Evolutionary conservation across 1,140 invertebrate genomes (phyloP).

Genomic region (Drosophila sp.): DNA sequence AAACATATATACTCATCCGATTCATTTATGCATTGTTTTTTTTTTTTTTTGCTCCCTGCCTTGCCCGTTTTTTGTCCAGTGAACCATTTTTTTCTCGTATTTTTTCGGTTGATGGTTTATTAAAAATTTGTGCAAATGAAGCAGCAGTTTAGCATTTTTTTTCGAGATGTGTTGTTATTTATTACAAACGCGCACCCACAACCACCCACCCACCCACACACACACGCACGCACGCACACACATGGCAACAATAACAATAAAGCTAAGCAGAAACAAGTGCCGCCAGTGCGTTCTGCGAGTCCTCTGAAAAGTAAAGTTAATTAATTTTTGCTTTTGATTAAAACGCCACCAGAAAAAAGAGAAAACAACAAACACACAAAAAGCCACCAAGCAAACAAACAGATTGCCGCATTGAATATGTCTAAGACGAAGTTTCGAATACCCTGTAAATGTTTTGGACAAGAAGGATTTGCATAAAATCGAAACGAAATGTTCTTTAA

Average conservation of each 20-base stretch:
- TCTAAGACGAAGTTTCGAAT: not conserved
- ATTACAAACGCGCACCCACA: conserved; percentile 33
- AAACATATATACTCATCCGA: not conserved
- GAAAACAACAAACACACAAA: conserved; percentile 6
- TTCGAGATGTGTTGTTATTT: conserved; percentile 29
- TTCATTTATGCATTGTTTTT: conserved; percentile 19
- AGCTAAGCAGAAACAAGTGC: conserved; percentile 22
- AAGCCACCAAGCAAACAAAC: conserved; percentile 13
- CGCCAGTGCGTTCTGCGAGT: conserved; percentile 5
- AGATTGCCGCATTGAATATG: not conserved
- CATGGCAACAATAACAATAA: conserved; percentile 16
- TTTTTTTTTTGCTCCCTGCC: conserved; percentile 11
- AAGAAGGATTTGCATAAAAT: too few species aligned
- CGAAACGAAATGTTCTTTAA: too few species aligned
- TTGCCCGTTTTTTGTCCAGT: conserved; percentile 12
- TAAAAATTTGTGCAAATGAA: conserved; percentile 76
- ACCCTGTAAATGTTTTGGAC: not conserved
- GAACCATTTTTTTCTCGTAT: not conserved
- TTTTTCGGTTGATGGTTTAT: conserved; percentile 51
- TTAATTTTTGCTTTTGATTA: conserved; percentile 72
- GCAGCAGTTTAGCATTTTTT: conserved; percentile 65
- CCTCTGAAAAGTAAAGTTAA: conserved; percentile 55
- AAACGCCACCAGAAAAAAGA: conserved; percentile 49
- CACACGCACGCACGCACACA: conserved; percentile 21
- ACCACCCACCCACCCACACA: not conserved